Evolutionary conservation across 2,797 vertebrate species (phyloP).

Genomic region (Sebastes elongatus): DNA sequence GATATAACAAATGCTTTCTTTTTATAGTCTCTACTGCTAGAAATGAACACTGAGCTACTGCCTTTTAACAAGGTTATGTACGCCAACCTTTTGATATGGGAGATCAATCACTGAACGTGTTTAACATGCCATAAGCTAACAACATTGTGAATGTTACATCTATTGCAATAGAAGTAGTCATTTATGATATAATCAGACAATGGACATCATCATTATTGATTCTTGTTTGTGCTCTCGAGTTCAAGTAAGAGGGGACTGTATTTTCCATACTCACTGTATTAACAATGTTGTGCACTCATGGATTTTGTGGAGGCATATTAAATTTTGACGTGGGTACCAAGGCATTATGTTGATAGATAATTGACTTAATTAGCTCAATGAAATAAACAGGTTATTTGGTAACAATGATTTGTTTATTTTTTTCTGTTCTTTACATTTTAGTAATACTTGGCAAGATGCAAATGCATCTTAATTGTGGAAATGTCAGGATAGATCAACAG

Average conservation of each 20-base stretch:
- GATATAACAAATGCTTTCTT: conserved; percentile 75
- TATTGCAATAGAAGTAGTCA: conserved; percentile 68
- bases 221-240: conserved; percentile 62
- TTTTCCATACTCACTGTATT: conserved; percentile 73
- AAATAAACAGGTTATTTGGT: conserved; percentile 78
- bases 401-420: conserved; percentile 27
- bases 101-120: conserved; percentile 73
- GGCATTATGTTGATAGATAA: conserved; percentile 71
- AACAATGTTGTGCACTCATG: conserved; percentile 75
- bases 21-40: conserved; percentile 81
- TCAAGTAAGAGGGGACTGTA: conserved; percentile 66
- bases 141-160: conserved; percentile 73
- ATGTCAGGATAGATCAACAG: not conserved
- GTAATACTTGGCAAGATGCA: not conserved
- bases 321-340: conserved; percentile 73
- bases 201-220: conserved; percentile 51
- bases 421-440: not conserved
- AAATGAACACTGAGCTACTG: conserved; percentile 81
- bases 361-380: conserved; percentile 68
- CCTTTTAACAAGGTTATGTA: conserved; percentile 70
- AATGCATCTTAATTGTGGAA: not conserved
- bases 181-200: conserved; percentile 63
- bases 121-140: conserved; percentile 73
- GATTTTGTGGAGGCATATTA: conserved; percentile 68
- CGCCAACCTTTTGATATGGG: conserved; percentile 75